phyloP scores from a whole-genome alignment of 2,113 vertebrate genomes.

The Tachycineta bicolor region DNA sequence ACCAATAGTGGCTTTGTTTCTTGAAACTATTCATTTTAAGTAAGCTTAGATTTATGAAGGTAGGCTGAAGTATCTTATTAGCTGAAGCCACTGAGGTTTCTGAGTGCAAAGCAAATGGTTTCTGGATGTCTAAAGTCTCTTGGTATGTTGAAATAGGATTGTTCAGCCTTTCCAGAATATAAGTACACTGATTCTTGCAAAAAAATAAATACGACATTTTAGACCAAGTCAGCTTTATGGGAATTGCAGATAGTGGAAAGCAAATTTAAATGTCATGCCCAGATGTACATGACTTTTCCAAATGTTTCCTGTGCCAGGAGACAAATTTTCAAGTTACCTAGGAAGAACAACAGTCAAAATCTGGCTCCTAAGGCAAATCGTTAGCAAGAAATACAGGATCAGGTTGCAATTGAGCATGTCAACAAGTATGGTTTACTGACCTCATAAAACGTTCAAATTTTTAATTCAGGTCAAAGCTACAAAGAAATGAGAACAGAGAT shows the following conservation, averaged over 20 bases:
- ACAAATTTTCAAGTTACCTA: constrained; percentile 6
- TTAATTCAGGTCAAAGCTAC: constrained; percentile 89
- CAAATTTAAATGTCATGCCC: constrained; percentile 32
- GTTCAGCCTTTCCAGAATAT: background rate
- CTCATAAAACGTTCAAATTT: background rate
- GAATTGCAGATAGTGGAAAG: constrained; percentile 10
- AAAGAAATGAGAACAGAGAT: constrained; percentile 96
- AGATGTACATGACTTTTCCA: background rate
- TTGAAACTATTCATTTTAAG: background rate
- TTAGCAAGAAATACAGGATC: background rate
- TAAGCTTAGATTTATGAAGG: background rate
- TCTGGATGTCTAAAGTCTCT: background rate
- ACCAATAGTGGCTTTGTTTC: background rate
- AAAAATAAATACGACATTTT: constrained; percentile 37
- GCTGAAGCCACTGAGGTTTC: background rate
- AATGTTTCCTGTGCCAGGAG: background rate
- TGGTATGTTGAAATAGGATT: background rate
- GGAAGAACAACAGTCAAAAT: background rate
- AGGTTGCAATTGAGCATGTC: background rate
- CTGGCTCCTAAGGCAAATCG: background rate
- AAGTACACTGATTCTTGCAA: background rate
- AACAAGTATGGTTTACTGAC: background rate
- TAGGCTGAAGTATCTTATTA: background rate
- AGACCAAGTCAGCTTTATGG: constrained; percentile 3
- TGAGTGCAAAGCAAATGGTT: background rate